phyloP scores from a whole-genome alignment of 2,797 vertebrate species.

The Poeciliopsis infans region DNA sequence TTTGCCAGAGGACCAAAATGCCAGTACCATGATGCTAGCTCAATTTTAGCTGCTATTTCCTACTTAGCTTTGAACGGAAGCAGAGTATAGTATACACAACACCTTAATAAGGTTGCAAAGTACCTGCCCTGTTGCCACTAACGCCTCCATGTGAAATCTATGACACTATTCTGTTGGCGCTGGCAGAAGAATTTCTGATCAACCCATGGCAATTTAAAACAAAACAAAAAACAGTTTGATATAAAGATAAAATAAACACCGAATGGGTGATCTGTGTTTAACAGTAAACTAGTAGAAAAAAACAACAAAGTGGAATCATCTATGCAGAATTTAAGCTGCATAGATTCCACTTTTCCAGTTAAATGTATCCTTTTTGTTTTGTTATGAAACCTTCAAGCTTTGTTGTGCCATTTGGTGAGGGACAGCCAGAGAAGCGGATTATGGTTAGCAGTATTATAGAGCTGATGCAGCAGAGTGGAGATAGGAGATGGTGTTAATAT shows the following conservation, averaged over 20 bases:
- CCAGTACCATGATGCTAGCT: neutral
- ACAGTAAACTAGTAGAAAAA: slow-evolving; percentile 31
- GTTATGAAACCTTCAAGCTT: slow-evolving; percentile 41
- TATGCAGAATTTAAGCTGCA: slow-evolving; percentile 6
- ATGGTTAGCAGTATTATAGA: slow-evolving; percentile 59
- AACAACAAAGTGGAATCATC: slow-evolving; percentile 3
- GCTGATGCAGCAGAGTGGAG: slow-evolving; percentile 72
- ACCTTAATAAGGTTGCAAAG: slow-evolving; percentile 23
- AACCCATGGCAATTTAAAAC: slow-evolving; percentile 58
- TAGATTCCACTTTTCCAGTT: slow-evolving; percentile 34
- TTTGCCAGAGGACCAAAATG: too few relatives aligned
- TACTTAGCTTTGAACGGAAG: neutral
- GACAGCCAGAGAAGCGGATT: slow-evolving; percentile 67
- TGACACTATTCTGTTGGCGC: slow-evolving; percentile 22
- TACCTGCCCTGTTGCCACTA: slow-evolving; percentile 43
- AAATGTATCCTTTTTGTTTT: slow-evolving; percentile 35
- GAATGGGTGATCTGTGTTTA: slow-evolving; percentile 26
- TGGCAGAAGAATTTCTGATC: slow-evolving; percentile 63
- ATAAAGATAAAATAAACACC: slow-evolving; percentile 38
- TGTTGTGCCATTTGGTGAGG: slow-evolving; percentile 51
- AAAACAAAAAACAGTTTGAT: slow-evolving; percentile 11
- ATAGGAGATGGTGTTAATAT: slow-evolving; percentile 64
- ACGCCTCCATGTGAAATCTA: slow-evolving; percentile 55
- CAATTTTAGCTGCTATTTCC: neutral
- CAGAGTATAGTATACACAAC: neutral